Conservation (phyloP, 2,888 invertebrate species). For the Drosophila pegasa region DNA sequence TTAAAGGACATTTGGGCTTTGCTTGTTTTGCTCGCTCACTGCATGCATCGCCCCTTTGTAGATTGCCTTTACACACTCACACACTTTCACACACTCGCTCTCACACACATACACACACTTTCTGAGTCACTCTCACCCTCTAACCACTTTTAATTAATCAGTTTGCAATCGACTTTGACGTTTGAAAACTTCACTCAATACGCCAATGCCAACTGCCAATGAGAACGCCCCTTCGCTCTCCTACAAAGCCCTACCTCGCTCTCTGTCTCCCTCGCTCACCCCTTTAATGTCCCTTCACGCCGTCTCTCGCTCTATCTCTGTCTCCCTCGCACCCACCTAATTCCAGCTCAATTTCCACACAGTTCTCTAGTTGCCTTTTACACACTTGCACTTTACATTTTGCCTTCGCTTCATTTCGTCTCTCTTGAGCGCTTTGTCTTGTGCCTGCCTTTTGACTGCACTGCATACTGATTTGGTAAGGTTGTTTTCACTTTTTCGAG, state of each 20-base stretch:
- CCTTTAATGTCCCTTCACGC: background rate
- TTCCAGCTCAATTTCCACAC: background rate
- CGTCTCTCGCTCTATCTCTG: background rate
- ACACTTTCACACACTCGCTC: constrained; percentile 14
- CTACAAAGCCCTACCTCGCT: too few species aligned
- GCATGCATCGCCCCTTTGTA: constrained; percentile 16
- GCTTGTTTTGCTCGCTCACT: constrained; percentile 14
- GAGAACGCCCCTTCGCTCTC: background rate
- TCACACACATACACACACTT: background rate
- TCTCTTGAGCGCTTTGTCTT: constrained; percentile 14
- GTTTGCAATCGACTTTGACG: constrained; percentile 72
- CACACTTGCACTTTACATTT: constrained; percentile 23
- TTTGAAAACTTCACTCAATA: constrained; percentile 58
- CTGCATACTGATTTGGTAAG: background rate
- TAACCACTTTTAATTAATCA: constrained; percentile 75
- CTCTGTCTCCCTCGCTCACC: too few species aligned
- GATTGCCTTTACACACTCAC: constrained; percentile 12
- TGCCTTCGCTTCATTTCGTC: constrained; percentile 21
- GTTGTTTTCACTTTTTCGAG: background rate
- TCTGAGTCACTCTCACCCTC: constrained; percentile 7
- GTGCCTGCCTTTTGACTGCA: background rate
- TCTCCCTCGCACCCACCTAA: background rate
- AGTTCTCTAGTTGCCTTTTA: background rate
- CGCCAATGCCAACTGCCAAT: constrained; percentile 63
- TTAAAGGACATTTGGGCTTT: constrained; percentile 53